Evolutionary conservation across 2,888 invertebrate genomes (phyloP), one percentile per base, ranked within the genome.

Genomic region (Hyppa rectilinea): DNA sequence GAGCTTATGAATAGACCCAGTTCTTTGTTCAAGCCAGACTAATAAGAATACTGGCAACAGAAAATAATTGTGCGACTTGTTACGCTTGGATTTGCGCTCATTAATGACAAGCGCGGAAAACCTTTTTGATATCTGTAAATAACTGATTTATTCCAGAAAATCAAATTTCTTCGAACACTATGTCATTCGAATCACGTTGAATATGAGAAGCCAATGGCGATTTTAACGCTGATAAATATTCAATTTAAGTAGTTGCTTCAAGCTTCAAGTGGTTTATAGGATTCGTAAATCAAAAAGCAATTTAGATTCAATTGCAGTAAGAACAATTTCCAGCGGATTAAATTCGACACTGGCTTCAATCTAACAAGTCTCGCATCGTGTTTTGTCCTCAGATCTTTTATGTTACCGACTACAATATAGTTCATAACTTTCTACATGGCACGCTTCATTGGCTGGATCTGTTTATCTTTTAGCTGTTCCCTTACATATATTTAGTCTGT

Each of bases 1-100:
- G 85, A 84, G 84, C 75, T 83, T 86, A 85, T 87, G 88, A 89
- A 90, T 87, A 88, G 85, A 72, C 67, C 63, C 75, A 75, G 76
- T 78, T 83, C 85, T 87, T 88, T 89, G 88, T 88, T 80, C 86
- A 82, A 80, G 75, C 76, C 82, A 84, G 83, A 82, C 83, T 84
- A 84, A 84, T 84, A 85, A 85, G 82, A 85, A 87, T 84, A 85
- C 80, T 78, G 65, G 73, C 72, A 80, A 83, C 83, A 86, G 76
- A 85, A n/a, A n/a, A n/a, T 80, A 83, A 84, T 83, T 83, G 79
- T 84, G 83, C 71, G 83, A 84, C 85, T 80, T 66, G 81, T 79
- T 79, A 86, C 81, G 86, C 81, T 83, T 83, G 77, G 75, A 58
- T 84, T 83, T 79, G 64, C 80, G 52, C 53, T 40, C 63, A 31